Evolutionary conservation across 2,888 invertebrate species (phyloP).

Genomic region (Rapana venosa): DNA sequence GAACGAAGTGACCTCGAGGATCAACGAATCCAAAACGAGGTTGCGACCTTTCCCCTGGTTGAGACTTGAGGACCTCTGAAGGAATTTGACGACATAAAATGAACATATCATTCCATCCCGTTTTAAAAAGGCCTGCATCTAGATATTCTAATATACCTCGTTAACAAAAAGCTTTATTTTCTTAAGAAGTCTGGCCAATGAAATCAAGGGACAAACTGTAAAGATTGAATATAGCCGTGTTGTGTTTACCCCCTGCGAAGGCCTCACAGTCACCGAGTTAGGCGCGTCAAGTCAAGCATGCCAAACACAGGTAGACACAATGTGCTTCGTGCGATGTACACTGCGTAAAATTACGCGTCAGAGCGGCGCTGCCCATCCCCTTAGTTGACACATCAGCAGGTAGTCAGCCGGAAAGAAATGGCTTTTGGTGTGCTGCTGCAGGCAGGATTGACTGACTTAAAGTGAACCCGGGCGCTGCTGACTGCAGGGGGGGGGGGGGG

Average conservation of each 20-base stretch:
- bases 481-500: no score
- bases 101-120: no score
- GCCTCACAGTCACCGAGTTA: not conserved
- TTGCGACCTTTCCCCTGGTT: not conserved
- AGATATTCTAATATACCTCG: no score
- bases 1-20: constrained; percentile 20
- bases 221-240: not conserved
- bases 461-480: no score
- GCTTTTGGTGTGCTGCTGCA: not conserved
- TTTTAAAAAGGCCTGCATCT: not conserved
- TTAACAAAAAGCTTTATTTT: no score
- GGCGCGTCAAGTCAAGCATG: not conserved
- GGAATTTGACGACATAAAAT: not conserved
- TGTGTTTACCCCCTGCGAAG: not conserved
- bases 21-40: constrained; percentile 23
- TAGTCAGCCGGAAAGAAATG: not conserved
- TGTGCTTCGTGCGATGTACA: not conserved
- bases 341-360: constrained; percentile 29
- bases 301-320: not conserved
- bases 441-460: no score
- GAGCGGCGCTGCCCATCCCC: not conserved
- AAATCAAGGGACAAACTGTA: no score
- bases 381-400: not conserved
- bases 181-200: no score
- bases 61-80: not conserved